Evolutionary conservation across 2,888 invertebrate genomes (phyloP).

Genomic region (Elmis aenea): DNA sequence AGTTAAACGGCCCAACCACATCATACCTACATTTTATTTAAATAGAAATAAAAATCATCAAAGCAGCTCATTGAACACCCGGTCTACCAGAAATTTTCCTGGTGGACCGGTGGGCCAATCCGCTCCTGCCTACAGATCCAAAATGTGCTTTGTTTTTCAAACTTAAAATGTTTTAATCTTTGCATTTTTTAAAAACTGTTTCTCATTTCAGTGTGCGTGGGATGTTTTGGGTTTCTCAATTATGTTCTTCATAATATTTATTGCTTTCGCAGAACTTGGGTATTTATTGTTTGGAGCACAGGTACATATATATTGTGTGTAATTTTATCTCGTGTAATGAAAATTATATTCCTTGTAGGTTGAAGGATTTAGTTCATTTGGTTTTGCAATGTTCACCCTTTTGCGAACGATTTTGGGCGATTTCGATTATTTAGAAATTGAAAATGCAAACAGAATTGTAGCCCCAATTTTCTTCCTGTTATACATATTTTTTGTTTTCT

Average conservation of each 20-base stretch:
- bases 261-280: constrained; percentile 71
- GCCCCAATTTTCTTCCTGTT: constrained; percentile 71
- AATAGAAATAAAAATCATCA: too few species aligned
- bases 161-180: too few species aligned
- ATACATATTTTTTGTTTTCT: constrained; percentile 74
- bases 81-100: too few species aligned
- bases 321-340: too few species aligned
- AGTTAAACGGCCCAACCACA: too few species aligned
- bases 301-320: too few species aligned
- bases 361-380: constrained; percentile 58
- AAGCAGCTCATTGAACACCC: too few species aligned
- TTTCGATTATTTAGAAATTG: constrained; percentile 65
- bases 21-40: too few species aligned
- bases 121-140: too few species aligned
- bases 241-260: constrained; percentile 73
- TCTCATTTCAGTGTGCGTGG: constrained; percentile 59
- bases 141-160: too few species aligned
- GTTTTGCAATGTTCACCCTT: constrained; percentile 60
- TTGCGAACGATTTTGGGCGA: constrained; percentile 72
- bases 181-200: too few species aligned
- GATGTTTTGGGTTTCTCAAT: constrained; percentile 67
- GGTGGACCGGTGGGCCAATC: too few species aligned
- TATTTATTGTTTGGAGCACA: constrained; percentile 68
- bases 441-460: constrained; percentile 60
- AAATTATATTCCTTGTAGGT: constrained; percentile 32